Percentiles rank a stretch among this genome's conserved stretches.
These are phyloP conservation scores for Nerophis ophidion DNA, from an alignment of 2,113 vertebrate species.

Conservation along the genomic window DNA sequence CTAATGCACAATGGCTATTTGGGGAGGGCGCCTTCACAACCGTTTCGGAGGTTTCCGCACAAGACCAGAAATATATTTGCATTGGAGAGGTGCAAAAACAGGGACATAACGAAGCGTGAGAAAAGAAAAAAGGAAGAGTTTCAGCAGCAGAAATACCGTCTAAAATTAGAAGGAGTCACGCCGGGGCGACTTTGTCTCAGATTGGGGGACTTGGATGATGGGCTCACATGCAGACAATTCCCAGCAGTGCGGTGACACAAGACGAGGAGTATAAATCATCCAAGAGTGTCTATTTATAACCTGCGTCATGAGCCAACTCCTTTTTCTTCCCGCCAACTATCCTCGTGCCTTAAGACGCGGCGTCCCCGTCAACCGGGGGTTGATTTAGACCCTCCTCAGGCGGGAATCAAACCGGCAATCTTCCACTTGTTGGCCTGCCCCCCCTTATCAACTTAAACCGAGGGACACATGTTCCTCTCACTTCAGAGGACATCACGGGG, in stretches of 20 bases:
- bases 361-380: too few species aligned
- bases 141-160: conserved; percentile 13
- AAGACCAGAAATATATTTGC: too few species aligned
- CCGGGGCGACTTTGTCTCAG: conserved; percentile 8
- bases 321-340: background rate
- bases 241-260: conserved; percentile 1
- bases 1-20: conserved; percentile 4
- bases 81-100: too few species aligned
- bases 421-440: background rate
- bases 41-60: too few species aligned
- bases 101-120: background rate
- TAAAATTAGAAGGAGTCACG: conserved; percentile 30
- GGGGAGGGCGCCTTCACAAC: background rate
- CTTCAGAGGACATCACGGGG: background rate
- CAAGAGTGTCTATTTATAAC: conserved; percentile 12
- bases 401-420: background rate
- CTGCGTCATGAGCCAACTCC: background rate
- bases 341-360: background rate
- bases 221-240: conserved; percentile 9
- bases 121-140: too few species aligned
- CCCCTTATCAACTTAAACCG: background rate
- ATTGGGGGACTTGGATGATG: background rate
- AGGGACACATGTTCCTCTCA: conserved; percentile 2
- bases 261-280: conserved; percentile 5
- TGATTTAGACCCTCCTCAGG: too few species aligned